Evolutionary conservation across 2,797 vertebrate species (phyloP).

Genomic region (Silurus aristotelis): DNA sequence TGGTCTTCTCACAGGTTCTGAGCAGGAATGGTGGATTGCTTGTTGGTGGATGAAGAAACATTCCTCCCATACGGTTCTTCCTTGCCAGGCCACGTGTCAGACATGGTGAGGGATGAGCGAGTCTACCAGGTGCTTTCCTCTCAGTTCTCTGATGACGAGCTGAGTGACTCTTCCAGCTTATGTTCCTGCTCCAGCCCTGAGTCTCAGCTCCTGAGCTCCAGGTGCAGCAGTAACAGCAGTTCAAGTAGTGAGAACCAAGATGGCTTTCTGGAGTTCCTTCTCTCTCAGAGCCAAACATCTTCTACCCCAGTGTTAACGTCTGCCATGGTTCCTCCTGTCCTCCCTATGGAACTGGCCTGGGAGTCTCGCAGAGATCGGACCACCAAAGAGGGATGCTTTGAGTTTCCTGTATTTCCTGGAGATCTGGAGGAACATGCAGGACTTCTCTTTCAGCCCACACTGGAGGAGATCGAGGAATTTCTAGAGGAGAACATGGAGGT

Average conservation of each 20-base stretch:
- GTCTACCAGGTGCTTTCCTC: constrained; percentile 87
- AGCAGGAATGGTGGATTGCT: constrained; percentile 91
- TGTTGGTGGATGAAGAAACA: constrained; percentile 87
- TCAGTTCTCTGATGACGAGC: constrained; percentile 88
- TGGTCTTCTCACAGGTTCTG: constrained; percentile 37
- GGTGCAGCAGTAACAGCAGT: constrained; percentile 82
- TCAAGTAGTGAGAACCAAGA: constrained; percentile 84
- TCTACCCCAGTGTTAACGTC: constrained; percentile 26
- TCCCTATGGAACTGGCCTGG: constrained; percentile 77
- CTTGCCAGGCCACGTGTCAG: constrained; percentile 69
- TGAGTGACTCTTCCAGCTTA: constrained; percentile 88
- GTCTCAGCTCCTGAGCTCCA: constrained; percentile 86
- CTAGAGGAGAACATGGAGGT: constrained; percentile 95
- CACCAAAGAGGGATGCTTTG: constrained; percentile 84
- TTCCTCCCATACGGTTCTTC: constrained; percentile 76
- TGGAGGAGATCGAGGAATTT: constrained; percentile 99
- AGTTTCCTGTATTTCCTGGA: constrained; percentile 77
- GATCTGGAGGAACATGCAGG: constrained; percentile 81
- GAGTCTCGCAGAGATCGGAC: constrained; percentile 70
- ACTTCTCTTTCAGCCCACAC: constrained; percentile 90
- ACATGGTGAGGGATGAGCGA: constrained; percentile 81
- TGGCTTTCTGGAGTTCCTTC: constrained; percentile 87
- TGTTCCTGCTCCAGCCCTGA: constrained; percentile 91
- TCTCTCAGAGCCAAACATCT: constrained; percentile 77
- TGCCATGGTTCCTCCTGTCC: constrained; percentile 57